Evolutionary conservation across 2,797 vertebrate genomes (phyloP).

Genomic region (Diglossa cyanea): DNA sequence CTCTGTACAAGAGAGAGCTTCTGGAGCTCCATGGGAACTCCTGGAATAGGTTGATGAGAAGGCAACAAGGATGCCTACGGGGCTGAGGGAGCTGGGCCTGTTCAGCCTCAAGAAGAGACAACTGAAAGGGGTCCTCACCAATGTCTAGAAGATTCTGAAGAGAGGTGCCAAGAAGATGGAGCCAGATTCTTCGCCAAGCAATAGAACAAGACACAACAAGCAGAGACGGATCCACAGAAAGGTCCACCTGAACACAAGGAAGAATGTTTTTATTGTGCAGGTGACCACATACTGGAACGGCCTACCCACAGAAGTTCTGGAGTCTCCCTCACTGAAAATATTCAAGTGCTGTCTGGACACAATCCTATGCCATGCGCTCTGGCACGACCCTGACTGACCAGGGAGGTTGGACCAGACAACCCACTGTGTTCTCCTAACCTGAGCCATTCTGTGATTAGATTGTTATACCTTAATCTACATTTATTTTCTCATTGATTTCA

Average conservation of each 20-base stretch:
- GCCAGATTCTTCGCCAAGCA: neutral
- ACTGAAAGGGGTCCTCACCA: neutral
- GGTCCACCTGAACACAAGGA: rapidly evolving
- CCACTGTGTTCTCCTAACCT: no score
- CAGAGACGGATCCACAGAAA: neutral
- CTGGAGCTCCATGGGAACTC: neutral
- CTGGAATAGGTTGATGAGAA: neutral
- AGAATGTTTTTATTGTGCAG: neutral
- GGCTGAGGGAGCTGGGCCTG: neutral
- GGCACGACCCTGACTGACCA: neutral
- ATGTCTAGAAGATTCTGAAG: neutral
- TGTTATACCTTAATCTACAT: neutral
- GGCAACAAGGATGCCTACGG: neutral
- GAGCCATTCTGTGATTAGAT: neutral
- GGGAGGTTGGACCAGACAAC: neutral
- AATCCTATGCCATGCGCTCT: neutral
- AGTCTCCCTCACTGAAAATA: neutral
- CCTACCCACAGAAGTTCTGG: neutral
- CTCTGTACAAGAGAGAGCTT: neutral
- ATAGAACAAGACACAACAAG: neutral
- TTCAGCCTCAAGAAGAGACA: rapidly evolving
- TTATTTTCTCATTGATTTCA: neutral
- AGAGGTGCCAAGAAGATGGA: neutral
- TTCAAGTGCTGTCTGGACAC: neutral
- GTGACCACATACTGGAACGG: neutral